Percentiles rank a stretch among this genome's conserved stretches.
These are phyloP conservation scores for Drosophila sproati DNA, from an alignment of 1,140 invertebrate species.

Conservation along the genomic window DNA sequence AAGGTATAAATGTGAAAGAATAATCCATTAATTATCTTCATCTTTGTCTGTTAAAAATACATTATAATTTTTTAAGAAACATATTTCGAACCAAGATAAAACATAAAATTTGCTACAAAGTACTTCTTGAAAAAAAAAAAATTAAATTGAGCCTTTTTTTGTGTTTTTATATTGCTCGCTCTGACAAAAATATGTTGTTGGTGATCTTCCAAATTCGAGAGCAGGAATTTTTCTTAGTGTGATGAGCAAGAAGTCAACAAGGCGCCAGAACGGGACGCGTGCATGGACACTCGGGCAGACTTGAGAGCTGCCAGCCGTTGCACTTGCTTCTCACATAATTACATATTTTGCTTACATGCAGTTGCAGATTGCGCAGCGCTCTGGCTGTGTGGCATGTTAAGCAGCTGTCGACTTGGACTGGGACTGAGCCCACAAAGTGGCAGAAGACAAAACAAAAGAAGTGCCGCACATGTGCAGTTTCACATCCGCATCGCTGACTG, in stretches of 20 bases:
- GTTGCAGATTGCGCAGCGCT: slow-evolving; percentile 45
- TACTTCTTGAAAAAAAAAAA: too few relatives aligned
- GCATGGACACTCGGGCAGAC: not conserved
- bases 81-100: too few relatives aligned
- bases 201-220: not conserved
- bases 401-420: slow-evolving; percentile 46
- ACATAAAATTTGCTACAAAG: too few relatives aligned
- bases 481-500: slow-evolving; percentile 70
- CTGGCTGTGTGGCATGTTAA: slow-evolving; percentile 73
- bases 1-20: too few relatives aligned
- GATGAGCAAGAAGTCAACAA: slow-evolving; percentile 10
- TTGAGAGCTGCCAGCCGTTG: slow-evolving; percentile 31
- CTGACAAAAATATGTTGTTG: too few relatives aligned
- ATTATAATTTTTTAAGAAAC: too few relatives aligned
- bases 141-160: too few relatives aligned
- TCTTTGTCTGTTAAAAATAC: too few relatives aligned
- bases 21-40: too few relatives aligned
- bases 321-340: slow-evolving; percentile 76
- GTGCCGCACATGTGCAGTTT: slow-evolving; percentile 74
- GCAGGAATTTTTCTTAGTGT: not conserved
- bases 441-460: slow-evolving; percentile 73
- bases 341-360: slow-evolving; percentile 66
- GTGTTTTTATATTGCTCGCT: not conserved
- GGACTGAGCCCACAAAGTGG: slow-evolving; percentile 51
- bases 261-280: slow-evolving; percentile 23